A percentile compares a stretch with the other conserved stretches of the same genome.
phyloP scores from a whole-genome alignment of 2,888 invertebrate species.

The Tipula vernalis region DNA sequence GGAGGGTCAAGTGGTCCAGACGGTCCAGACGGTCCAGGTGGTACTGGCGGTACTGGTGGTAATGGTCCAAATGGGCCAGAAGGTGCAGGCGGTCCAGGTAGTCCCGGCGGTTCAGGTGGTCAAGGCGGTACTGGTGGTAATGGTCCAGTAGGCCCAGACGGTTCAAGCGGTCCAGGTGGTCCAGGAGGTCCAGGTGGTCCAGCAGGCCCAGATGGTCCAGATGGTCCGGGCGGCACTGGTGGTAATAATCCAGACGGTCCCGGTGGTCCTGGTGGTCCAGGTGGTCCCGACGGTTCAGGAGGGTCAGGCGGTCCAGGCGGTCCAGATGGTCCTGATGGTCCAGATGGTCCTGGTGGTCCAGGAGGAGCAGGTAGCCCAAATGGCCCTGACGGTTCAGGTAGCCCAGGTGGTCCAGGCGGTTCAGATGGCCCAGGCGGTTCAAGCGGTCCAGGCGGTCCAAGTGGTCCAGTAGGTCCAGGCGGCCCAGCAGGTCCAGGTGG shows the following conservation, averaged over 20 bases:
- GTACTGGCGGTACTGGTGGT: no score
- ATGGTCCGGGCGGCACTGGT: no score
- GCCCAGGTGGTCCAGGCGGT: constrained; percentile 16
- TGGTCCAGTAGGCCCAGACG: constrained; percentile 16
- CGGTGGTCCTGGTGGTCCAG: background rate
- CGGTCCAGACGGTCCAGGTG: no score
- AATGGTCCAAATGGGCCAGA: background rate
- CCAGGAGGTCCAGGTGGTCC: constrained; percentile 15
- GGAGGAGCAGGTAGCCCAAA: background rate
- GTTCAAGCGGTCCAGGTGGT: constrained; percentile 19
- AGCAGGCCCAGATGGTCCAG: constrained; percentile 15
- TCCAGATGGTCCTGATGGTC: constrained; percentile 13
- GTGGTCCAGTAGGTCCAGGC: background rate
- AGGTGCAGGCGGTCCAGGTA: no score
- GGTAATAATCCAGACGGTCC: background rate
- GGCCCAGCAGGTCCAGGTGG: background rate
- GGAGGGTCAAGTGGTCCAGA: background rate
- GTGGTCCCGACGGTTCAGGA: background rate
- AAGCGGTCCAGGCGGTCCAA: constrained; percentile 14
- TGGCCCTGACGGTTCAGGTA: constrained; percentile 18
- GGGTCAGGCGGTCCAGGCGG: background rate
- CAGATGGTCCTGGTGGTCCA: background rate
- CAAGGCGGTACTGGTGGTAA: no score
- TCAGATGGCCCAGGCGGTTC: constrained; percentile 17
- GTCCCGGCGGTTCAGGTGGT: no score